Conservation (phyloP, 2,888 invertebrate genomes). For the Fragum fragum region DNA sequence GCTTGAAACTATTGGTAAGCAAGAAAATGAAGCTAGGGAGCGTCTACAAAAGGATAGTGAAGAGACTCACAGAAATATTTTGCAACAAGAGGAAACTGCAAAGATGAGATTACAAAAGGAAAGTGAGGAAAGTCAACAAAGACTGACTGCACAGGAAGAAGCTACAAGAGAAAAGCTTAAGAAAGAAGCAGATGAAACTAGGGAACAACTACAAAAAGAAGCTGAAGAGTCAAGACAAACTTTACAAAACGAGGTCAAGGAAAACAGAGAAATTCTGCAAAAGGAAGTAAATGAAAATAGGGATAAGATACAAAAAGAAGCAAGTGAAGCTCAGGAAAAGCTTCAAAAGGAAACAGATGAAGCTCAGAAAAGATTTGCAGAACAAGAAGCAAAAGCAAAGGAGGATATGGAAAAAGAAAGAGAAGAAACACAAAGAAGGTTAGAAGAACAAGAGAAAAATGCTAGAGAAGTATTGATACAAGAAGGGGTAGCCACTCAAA, state of each 20-base stretch:
- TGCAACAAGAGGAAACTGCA: slow-evolving; percentile 55
- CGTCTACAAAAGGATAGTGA: slow-evolving; percentile 57
- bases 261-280: slow-evolving; percentile 46
- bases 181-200: slow-evolving; percentile 55
- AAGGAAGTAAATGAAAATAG: slow-evolving; percentile 62
- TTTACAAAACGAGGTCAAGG: slow-evolving; percentile 53
- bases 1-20: slow-evolving; percentile 54
- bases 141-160: slow-evolving; percentile 54
- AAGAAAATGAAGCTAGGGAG: slow-evolving; percentile 55
- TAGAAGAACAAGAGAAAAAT: slow-evolving; percentile 39
- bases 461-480: slow-evolving; percentile 31
- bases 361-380: slow-evolving; percentile 52
- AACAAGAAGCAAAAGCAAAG: slow-evolving; percentile 55
- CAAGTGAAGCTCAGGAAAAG: slow-evolving; percentile 54
- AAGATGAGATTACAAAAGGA: slow-evolving; percentile 54
- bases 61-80: slow-evolving; percentile 53
- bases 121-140: slow-evolving; percentile 62
- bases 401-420: slow-evolving; percentile 45
- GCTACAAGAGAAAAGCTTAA: slow-evolving; percentile 57
- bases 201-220: slow-evolving; percentile 55
- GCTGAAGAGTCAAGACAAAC: slow-evolving; percentile 58
- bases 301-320: slow-evolving; percentile 34
- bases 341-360: slow-evolving; percentile 58
- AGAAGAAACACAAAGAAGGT: slow-evolving; percentile 43
- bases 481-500: slow-evolving; percentile 49